Conservation (phyloP, 2,113 vertebrate genomes). For the Leptobrachium leishanense region DNA sequence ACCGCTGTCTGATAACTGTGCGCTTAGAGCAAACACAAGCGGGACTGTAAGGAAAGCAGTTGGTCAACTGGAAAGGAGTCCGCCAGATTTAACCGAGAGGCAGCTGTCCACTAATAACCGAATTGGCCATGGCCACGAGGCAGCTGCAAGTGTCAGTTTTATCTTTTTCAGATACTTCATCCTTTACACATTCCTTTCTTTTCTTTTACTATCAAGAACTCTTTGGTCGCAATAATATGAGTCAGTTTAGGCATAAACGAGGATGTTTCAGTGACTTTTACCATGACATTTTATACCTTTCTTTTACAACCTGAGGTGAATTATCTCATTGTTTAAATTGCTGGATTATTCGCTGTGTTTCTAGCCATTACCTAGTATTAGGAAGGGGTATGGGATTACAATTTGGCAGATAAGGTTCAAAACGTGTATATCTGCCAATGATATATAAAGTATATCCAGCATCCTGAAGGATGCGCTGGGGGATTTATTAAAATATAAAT, state of each 20-base stretch:
- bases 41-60: neutral
- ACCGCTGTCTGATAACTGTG: conserved; percentile 3
- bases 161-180: neutral
- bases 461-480: too few species aligned
- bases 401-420: too few species aligned
- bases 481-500: too few species aligned
- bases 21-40: neutral
- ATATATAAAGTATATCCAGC: too few species aligned
- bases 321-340: too few species aligned
- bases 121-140: neutral
- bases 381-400: too few species aligned
- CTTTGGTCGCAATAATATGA: neutral
- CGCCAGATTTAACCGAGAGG: conserved; percentile 28
- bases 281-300: neutral
- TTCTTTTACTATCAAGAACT: neutral
- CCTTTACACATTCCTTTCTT: neutral
- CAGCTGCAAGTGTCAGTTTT: conserved; percentile 38
- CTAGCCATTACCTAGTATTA: too few species aligned
- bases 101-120: conserved; percentile 54
- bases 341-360: too few species aligned
- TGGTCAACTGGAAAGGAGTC: neutral
- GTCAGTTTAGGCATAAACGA: neutral
- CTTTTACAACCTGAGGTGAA: too few species aligned
- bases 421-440: too few species aligned
- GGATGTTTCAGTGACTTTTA: conserved; percentile 16